Base-by-base conservation (phyloP, 2,797 vertebrate species). In the Antrozous pallidus region DNA sequence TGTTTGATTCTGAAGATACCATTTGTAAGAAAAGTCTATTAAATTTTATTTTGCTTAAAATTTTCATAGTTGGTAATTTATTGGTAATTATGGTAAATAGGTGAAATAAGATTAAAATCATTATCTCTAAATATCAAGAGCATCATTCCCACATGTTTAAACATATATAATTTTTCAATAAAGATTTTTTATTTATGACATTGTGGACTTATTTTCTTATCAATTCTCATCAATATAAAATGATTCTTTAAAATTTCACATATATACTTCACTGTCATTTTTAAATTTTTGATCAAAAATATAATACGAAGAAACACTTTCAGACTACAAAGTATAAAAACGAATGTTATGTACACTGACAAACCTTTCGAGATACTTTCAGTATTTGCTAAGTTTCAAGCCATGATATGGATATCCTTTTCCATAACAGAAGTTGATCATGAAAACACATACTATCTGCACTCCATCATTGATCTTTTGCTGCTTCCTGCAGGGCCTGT, bases 401-500 rank as follows among this genome's bases (percentile, higher is more conserved):
- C 70, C 73, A 47, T 38, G 54, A 4, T 75, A n/a, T 90, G 87
- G 40, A 70, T 91, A 51, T 83, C 38, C 22, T 95, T 95, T 94
- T 81, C 70, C 95, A 89, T 97, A 97, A 65, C 96, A 97, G 94
- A 96, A 95, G 96, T 98, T 97, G 75, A 88, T 92, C 97, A 88
- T 97, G 94, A 93, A 95, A 97, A 97, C 94, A 94, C 93, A 92
- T 95, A 96, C 78, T 90, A 88, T 92, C 67, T 98, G 92, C 92
- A 93, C 95, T 97, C 96, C 96, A 97, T 97, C 97, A 95, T 83
- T 97, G 97, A 97, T 98, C 96, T 97, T 94, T 96, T 97, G 77
- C 98, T 98, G 97, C 97, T 96, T 98, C 97, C 98, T 98, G 97
- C 97, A 97, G 97, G 97, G 96, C 96, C 97, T 98, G 95, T 98